Evolutionary conservation across 2,797 vertebrate species (phyloP), one percentile per base, ranked within the genome.

Genomic region (Danio aesculapii): DNA sequence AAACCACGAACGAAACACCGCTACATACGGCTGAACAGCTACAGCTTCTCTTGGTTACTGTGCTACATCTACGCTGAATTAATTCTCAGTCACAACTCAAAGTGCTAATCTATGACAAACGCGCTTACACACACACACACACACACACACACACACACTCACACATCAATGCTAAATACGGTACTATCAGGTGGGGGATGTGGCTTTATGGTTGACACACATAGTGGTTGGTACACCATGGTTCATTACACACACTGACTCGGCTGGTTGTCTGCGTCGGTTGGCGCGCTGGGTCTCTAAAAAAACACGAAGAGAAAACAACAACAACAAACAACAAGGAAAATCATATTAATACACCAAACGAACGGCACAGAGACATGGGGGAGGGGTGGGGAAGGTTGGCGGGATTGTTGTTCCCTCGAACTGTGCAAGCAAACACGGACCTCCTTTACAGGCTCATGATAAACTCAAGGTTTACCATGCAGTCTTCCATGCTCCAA

Each of bases 231-330:
- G 94, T 81, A 95, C 93, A 94, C 94, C 94, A 93, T 93, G 93
- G 93, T 94, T 95, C 94, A 95, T 94, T 92, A 95, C 94, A 94
- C 94, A 95, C 93, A 95, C 94, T 93, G 94, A 95, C 88, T 95
- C 93, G 91, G 94, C 89, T 89, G 94, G 93, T 92, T 91, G 93
- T 94, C 94, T 94, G 94, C 93, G 94, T 93, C 93, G 93, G 88
- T 90, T 91, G 89, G 89, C 91, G 90, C 93, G 93, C 91, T 94
- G 92, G 91, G 89, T 92, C 92, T 95, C 94, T 95, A 94, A 88
- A 93, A 92, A 95, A 92, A 95, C 91, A 95, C 89, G 94, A 95
- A 96, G 89, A 93, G 94, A 93, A 88, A 79, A 83, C 86, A 84
- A 88, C 81, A 85, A 88, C 87, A 92, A 92, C 91, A 86, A 75